Evolutionary conservation across 2,888 invertebrate species (phyloP), one percentile per base, ranked within the genome.

Genomic region (Calliphora vomitoria): DNA sequence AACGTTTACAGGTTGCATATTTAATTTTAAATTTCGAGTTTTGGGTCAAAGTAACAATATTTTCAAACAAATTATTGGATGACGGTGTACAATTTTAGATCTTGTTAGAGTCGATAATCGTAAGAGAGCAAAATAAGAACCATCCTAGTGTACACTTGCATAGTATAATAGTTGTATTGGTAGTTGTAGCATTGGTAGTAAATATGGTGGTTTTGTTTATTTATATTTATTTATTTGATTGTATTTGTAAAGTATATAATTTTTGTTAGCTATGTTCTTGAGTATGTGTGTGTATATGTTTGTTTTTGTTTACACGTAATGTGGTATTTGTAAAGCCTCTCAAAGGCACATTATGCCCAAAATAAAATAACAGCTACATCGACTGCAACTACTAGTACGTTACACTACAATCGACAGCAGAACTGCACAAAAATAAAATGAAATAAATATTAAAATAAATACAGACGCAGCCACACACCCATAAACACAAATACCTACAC

Each of bases 381-480:
- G 38, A 41, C 44, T 62, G 53, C 20, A 10, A 38, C 20, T 38
- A 20, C 35, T 68, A 53, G n/a, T 11, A 15, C 25, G 4, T 53
- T n/a, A 44, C 53, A 38, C 18, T 47, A 82, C 55, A 82, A 25
- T 69, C 75, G 68, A 50, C 68, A 82, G 35, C 10, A 50, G 6
- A 58, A 69, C 47, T 58, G 41, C 35, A n/a, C 10, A 60, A 60
- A 35, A 75, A 66, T 60, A 82, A 75, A 60, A 60, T 47, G 1
- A 38, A 75, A 82, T 62, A 82, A 69, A 82, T 47, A 75, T 75
- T 68, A 55, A 50, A 68, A 58, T 41, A 69, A 50, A 76, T 64
- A 31, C 10, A 62, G 11, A 35, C 20, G 50, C 58, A 75, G 6
- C 20, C 53, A 41, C 5, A 76, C 11, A 41, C 2, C 50, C 4